Evolutionary conservation across 2,888 invertebrate species (phyloP), one percentile per base, ranked within the genome.

Genomic region (Dyspetes luteomarginatus): DNA sequence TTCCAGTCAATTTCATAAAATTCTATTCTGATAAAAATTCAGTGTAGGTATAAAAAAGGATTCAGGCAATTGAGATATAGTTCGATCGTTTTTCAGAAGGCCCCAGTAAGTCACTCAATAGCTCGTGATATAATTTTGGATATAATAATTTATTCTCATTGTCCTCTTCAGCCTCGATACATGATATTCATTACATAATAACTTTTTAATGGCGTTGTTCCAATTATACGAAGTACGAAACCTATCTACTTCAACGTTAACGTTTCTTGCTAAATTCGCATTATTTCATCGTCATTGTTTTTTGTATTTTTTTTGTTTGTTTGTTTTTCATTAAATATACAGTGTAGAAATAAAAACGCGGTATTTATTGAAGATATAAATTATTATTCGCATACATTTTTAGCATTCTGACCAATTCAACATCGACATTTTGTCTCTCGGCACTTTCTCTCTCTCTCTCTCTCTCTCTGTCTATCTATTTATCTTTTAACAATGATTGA

Each of bases 131-230:
- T 74, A 73, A 81, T 84, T 82, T 85, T 75, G 86, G 84, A 82
- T 89, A 88, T 86, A 89, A 87, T 88, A 84, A 84, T 89, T 88
- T 88, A 89, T 89, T 89, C 81, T 82, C 79, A 86, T 87, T 86
- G 83, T 86, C 86, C 82, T 84, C 84, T 84, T 84, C 84, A 84
- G 83, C 85, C 86, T 82, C 86, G 76, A 85, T 88, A 86, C 88
- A 87, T 86, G 55, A 83, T 83, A 86, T 86, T 88, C 69, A 84
- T 83, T 84, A 86, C 88, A 87, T 84, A 87, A 84, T 85, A 88
- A 86, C 79, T 84, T 85, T n/a, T 85, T 82, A 85, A 81, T 87
- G 85, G 85, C 86, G 76, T 88, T 85, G 85, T 86, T 88, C n/a
- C 85, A 88, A 71, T 69, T 36, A 88, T 87, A 88, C 86, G 86